Base-by-base conservation (phyloP, 2,888 invertebrate species). In the Argyra leucocephala region DNA sequence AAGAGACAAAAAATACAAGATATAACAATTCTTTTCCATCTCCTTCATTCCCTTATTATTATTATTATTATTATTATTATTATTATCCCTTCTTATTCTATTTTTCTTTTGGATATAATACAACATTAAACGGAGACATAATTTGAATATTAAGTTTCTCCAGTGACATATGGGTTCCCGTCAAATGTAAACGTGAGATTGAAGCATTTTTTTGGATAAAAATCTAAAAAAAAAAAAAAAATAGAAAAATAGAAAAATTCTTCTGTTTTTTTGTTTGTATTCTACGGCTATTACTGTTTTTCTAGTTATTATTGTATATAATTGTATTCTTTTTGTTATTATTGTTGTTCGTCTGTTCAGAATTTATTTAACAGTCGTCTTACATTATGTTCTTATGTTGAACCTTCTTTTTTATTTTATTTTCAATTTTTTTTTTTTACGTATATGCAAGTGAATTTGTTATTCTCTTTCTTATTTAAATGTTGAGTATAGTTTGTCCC, bases 91-190 rank as follows among this genome's bases (percentile, higher is more conserved):
- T 37, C 37, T 37, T 12, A 9, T 26, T 26, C 26, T 26, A 6
- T 26, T 26, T n/a, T 37, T 37, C 12, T 37, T 37, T 37, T 37
- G 37, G 15, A 37, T 37, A 37, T 37, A 37, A 26, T 15, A 37
- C 10, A 37, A 58, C 58, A 58, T 58, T 18, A 58, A 58, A 58
- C 68, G 68, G 68, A 37, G 37, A 68, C 68, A 69, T 69, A 69
- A 69, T 69, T 69, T 69, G 68, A 69, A 69, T 69, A 69, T 69
- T 69, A 69, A 69, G 68, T 69, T 69, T 58, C 15, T 63, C 48
- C 58, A 61, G 66, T 69, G 67, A 69, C 68, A 69, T 67, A 69
- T 69, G 68, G 65, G 62, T 58, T 59, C 23, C 58, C 23, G 58
- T 58, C 58, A 58, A 58, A 58, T 22, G 10, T 58, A 23, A 58